Evolutionary conservation across 2,113 vertebrate species (phyloP), one percentile per base, ranked within the genome.

Genomic region (Falcunculus frontatus): DNA sequence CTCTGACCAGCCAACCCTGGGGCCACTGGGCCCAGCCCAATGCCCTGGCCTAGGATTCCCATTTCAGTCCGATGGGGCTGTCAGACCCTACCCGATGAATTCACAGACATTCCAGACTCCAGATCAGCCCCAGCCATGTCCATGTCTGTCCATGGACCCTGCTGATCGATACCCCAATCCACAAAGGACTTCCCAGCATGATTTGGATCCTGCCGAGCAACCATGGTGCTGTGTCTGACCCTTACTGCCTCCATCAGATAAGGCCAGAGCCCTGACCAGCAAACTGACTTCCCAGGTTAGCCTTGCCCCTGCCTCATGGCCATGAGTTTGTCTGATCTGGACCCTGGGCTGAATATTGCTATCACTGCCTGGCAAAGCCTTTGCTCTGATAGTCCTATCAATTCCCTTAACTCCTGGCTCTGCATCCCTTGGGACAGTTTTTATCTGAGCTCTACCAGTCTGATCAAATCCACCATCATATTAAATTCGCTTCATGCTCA

Each of bases 141-240:
- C 6, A 1, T 33, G 19, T 59, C 30, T 68, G 23, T 33, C 26
- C 23, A 26, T 9, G 14, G 39, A 41, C 7, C 5, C 18, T 67
- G 5, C 6, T 85, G 52, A 12, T 70, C 1, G 3, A 69, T 64
- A 35, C 6, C 5, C 4, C 26, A 57, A 4, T 6, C 9, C 52
- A 53, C 15, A 63, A 17, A 53, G 29, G 32, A 53, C 17, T 65
- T 78, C 26, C 50, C 22, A 85, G 29, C 19, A 30, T 59, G 42
- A 46, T 50, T 50, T 57, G 44, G 56, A 72, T 82, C 52, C 29
- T 62, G 25, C 39, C 8, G 30, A 74, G 25, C 13, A 56, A 19
- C 7, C 1, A 33, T 0, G 0, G 55, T 22, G 8, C 27, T 39
- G 1, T 80, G 17, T 47, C 30, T 19, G 15, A 46, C 32, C 9